Evolutionary conservation across 2,113 vertebrate species (phyloP).

Genomic region (Eolophus roseicapilla): DNA sequence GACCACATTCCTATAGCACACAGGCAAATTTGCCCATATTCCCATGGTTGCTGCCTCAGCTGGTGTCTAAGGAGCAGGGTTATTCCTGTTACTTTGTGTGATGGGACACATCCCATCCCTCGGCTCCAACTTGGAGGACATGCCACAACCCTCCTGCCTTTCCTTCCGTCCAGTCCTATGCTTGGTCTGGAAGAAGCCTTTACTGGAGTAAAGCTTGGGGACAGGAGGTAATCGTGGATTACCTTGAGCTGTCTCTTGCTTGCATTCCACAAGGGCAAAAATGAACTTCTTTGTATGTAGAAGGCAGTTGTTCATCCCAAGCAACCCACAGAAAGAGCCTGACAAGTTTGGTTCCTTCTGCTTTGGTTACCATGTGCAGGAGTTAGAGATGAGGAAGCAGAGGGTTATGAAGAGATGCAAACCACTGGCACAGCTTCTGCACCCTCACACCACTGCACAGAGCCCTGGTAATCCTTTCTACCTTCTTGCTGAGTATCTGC

Average conservation of each 20-base stretch:
- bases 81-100: neutral
- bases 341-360: neutral
- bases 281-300: neutral
- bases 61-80: neutral
- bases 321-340: neutral
- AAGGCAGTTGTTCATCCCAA: neutral
- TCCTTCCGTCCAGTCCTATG: neutral
- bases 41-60: neutral
- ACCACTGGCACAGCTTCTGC: neutral
- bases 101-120: neutral
- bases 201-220: neutral
- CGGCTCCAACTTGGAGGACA: neutral
- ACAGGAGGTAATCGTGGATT: neutral
- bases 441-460: neutral
- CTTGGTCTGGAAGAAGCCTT: neutral
- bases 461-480: neutral
- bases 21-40: neutral
- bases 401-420: neutral
- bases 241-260: neutral
- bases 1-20: fast-evolving
- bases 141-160: neutral
- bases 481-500: neutral
- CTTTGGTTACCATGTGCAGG: neutral
- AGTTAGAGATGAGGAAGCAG: neutral
- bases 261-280: neutral